Conservation (phyloP, 2,113 vertebrate species). For the Pyrgilauda ruficollis region DNA sequence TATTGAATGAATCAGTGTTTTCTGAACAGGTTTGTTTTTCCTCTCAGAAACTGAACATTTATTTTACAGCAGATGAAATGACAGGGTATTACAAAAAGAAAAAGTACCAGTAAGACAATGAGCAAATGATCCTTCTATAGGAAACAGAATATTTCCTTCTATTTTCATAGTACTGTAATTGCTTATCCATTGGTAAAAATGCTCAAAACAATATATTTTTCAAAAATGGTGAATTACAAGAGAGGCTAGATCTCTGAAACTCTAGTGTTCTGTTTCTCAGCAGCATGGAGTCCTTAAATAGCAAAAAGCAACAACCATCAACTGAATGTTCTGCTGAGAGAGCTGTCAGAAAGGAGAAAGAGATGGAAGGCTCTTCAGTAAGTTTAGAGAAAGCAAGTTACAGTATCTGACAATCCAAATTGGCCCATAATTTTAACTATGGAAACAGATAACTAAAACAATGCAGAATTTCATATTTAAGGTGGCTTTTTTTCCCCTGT, state of each 20-base stretch:
- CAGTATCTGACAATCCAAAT: background rate
- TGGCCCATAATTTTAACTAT: background rate
- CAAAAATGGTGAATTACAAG: background rate
- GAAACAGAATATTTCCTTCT: background rate
- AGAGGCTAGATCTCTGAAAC: background rate
- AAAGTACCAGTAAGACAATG: background rate
- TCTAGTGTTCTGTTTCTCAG: background rate
- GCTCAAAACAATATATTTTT: background rate
- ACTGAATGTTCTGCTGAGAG: background rate
- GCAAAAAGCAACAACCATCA: background rate
- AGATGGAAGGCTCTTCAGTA: background rate
- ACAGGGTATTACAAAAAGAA: background rate
- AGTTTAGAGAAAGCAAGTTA: background rate
- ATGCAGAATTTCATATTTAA: background rate
- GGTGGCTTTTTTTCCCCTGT: background rate
- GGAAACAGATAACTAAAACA: background rate
- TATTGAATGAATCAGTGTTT: background rate
- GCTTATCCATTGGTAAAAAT: background rate
- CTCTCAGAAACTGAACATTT: background rate
- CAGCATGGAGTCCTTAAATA: background rate
- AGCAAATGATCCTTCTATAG: background rate
- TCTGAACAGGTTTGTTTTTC: background rate
- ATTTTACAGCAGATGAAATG: background rate
- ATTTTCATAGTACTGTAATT: background rate
- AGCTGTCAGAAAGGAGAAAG: background rate